Percentiles rank a stretch among this genome's conserved stretches.
Evolutionary conservation across 2,797 vertebrate genomes (phyloP).

Genomic region (Apogon hyalosoma): DNA sequence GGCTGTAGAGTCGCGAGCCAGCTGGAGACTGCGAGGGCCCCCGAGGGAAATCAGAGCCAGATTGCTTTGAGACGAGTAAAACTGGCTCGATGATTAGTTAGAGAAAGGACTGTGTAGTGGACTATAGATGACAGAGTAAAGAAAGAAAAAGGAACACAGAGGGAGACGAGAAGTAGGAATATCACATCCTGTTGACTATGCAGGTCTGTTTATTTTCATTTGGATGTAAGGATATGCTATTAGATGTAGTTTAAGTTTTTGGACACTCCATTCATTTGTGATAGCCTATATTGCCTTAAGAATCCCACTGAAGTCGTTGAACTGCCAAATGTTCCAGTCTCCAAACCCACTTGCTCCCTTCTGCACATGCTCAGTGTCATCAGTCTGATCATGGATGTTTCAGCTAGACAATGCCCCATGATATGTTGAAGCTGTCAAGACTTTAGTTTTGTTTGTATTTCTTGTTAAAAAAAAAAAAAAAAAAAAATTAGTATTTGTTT

Average conservation of each 20-base stretch:
- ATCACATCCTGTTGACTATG: slow-evolving; percentile 27
- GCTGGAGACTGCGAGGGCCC: slow-evolving; percentile 47
- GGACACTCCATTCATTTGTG: too few species aligned
- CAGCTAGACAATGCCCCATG: too few species aligned
- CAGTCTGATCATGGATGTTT: too few species aligned
- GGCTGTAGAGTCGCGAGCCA: slow-evolving; percentile 46
- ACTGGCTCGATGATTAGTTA: slow-evolving; percentile 47
- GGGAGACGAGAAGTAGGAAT: background rate
- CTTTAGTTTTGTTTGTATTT: too few species aligned
- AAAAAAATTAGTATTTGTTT: too few species aligned
- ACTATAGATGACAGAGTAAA: slow-evolving; percentile 1
- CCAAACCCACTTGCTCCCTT: too few species aligned
- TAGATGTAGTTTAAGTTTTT: background rate
- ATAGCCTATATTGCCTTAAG: too few species aligned
- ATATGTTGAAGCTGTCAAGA: too few species aligned
- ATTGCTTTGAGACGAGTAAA: slow-evolving; percentile 47
- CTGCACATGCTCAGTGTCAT: too few species aligned
- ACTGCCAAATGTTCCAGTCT: too few species aligned
- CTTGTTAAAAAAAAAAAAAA: too few species aligned
- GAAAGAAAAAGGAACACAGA: background rate
- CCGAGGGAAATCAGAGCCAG: slow-evolving; percentile 68
- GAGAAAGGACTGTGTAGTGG: slow-evolving; percentile 27
- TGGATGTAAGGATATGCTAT: background rate
- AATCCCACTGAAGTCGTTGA: too few species aligned
- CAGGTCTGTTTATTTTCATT: slow-evolving; percentile 12